Percentiles rank a stretch among this genome's conserved stretches.
Evolutionary conservation across 2,888 invertebrate genomes (phyloP).

Genomic region (Nycteola revayana): DNA sequence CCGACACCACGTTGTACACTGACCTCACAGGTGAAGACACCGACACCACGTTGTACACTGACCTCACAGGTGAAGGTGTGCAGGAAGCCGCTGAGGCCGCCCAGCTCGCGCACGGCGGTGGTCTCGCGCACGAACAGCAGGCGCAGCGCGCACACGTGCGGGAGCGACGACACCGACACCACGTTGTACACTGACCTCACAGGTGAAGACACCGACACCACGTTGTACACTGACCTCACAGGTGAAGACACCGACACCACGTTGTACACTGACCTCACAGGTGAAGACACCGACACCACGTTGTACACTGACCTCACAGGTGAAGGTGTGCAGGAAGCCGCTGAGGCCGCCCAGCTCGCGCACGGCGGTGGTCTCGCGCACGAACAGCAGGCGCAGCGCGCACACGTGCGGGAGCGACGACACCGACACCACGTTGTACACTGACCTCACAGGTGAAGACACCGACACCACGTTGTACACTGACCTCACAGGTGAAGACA

Average conservation of each 20-base stretch:
- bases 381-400: slow-evolving; percentile 96
- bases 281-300: slow-evolving; percentile 92
- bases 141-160: too few relatives aligned
- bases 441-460: slow-evolving; percentile 91
- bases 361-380: slow-evolving; percentile 95
- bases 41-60: slow-evolving; percentile 86
- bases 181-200: slow-evolving; percentile 38
- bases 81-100: slow-evolving; percentile 96
- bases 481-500: slow-evolving; percentile 91
- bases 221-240: too few relatives aligned
- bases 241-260: too few relatives aligned
- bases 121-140: slow-evolving; percentile 98
- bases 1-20: too few relatives aligned
- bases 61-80: slow-evolving; percentile 96
- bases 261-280: slow-evolving; percentile 93
- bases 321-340: slow-evolving; percentile 96
- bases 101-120: slow-evolving; percentile 93
- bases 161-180: too few relatives aligned
- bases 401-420: slow-evolving; percentile 91
- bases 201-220: slow-evolving; percentile 96
- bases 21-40: too few relatives aligned
- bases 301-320: slow-evolving; percentile 86
- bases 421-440: slow-evolving; percentile 86
- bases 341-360: slow-evolving; percentile 94
- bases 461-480: slow-evolving; percentile 86